phyloP scores from a whole-genome alignment of 2,888 invertebrate species.

The Cinara cedri region DNA sequence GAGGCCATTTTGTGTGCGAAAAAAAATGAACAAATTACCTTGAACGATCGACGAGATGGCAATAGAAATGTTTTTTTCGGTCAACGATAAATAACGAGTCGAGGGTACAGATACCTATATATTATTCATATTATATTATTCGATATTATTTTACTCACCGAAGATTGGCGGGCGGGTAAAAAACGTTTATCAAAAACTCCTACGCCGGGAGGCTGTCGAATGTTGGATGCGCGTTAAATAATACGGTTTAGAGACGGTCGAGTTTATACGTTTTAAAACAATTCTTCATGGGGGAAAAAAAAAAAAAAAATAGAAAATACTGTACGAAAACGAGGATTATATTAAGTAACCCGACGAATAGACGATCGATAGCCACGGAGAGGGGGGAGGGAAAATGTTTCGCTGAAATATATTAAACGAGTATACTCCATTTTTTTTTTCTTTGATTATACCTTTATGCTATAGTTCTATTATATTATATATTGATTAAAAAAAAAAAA shows the following conservation, averaged over 20 bases:
- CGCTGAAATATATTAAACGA: neutral
- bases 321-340: neutral
- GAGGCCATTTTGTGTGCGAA: neutral
- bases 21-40: neutral
- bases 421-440: neutral
- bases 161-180: neutral
- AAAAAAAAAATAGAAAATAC: neutral
- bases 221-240: neutral
- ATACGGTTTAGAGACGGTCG: conserved; percentile 8
- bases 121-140: conserved; percentile 15
- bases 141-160: conserved; percentile 3
- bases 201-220: conserved; percentile 1
- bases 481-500: neutral
- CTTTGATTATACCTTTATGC: neutral
- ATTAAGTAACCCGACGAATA: no score
- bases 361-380: no score
- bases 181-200: conserved; percentile 35
- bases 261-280: conserved; percentile 10
- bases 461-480: neutral
- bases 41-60: neutral
- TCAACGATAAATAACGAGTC: conserved; percentile 24
- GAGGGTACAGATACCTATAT: neutral
- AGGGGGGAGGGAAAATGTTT: no score
- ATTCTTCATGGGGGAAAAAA: neutral
- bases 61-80: conserved; percentile 10